These are phyloP conservation scores for Albula glossodonta DNA, from an alignment of 2,113 vertebrate species.

Conservation along the genomic window DNA sequence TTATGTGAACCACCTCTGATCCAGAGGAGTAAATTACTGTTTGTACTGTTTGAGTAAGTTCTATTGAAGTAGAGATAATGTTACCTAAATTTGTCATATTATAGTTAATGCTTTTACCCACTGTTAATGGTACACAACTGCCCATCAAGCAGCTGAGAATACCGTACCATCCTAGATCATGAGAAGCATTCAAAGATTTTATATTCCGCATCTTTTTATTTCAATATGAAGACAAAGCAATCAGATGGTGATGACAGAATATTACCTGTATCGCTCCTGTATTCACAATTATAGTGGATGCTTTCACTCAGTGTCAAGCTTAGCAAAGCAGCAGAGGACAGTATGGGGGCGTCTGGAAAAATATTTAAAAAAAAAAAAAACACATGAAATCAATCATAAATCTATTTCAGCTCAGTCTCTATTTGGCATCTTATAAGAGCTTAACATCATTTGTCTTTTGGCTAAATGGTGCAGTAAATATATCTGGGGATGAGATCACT, in stretches of 20 bases:
- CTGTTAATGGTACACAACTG: too few relatives aligned
- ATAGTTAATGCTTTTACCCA: too few relatives aligned
- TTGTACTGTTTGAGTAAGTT: too few relatives aligned
- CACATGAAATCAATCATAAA: neutral
- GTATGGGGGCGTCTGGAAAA: neutral
- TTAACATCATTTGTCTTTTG: neutral
- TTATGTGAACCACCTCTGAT: too few relatives aligned
- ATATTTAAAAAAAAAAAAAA: neutral
- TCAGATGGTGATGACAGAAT: neutral
- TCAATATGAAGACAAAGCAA: neutral
- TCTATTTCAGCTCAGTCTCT: neutral
- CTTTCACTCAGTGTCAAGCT: too few relatives aligned
- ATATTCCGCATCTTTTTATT: neutral
- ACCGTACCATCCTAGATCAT: neutral
- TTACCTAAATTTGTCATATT: too few relatives aligned
- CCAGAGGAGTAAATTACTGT: too few relatives aligned
- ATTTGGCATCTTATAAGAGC: neutral
- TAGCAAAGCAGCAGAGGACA: neutral
- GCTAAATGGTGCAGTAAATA: constrained; percentile 7
- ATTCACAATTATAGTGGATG: too few relatives aligned
- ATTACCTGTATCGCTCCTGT: neutral
- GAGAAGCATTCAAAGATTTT: neutral
- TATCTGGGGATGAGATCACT: constrained; percentile 10
- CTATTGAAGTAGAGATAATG: too few relatives aligned
- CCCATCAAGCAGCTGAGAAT: too few relatives aligned